Evolutionary conservation across 2,797 vertebrate species (phyloP).

Genomic region (Cheirogaleus major): DNA sequence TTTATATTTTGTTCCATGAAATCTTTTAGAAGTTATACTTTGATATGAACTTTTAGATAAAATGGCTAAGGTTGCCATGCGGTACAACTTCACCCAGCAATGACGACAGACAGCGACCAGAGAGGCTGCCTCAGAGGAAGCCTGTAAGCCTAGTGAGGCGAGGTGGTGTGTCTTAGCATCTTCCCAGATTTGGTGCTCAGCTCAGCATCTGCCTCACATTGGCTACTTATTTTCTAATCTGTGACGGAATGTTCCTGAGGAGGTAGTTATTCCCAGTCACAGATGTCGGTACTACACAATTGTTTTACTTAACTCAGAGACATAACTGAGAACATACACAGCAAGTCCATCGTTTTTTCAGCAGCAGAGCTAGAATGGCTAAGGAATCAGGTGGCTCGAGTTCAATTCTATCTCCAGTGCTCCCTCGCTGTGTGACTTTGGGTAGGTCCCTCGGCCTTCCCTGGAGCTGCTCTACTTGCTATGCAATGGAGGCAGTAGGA

Average conservation of each 20-base stretch:
- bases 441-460: neutral
- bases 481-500: neutral
- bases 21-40: neutral
- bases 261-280: neutral
- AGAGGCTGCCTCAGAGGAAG: neutral
- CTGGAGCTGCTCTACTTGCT: neutral
- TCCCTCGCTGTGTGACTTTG: neutral
- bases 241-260: neutral
- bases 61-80: neutral
- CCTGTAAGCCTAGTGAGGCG: neutral
- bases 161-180: neutral
- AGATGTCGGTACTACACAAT: neutral
- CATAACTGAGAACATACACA: neutral
- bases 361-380: neutral
- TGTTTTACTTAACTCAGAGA: neutral
- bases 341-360: neutral
- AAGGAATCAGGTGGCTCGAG: neutral
- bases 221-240: neutral
- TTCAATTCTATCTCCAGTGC: neutral
- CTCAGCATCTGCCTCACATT: neutral
- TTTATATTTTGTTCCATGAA: neutral
- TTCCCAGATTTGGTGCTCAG: neutral
- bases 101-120: neutral
- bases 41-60: neutral
- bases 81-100: neutral